phyloP scores from a whole-genome alignment of 2,113 vertebrate species.

The Orthonyx spaldingii region DNA sequence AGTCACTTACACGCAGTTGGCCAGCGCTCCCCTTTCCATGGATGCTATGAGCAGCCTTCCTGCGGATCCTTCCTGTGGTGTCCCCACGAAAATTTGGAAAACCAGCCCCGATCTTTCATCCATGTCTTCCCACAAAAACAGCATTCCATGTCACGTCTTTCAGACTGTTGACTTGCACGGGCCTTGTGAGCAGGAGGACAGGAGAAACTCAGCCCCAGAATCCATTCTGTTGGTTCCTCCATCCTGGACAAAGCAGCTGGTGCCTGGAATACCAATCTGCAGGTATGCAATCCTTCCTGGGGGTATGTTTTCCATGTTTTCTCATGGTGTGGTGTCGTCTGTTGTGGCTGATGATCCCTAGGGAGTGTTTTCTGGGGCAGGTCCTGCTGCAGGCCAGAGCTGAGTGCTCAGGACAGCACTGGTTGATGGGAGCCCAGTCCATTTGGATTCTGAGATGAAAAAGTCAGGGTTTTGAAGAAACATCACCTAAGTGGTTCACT shows the following conservation, averaged over 20 bases:
- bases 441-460: neutral
- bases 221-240: constrained; percentile 88
- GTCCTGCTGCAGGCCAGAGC: neutral
- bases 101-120: constrained; percentile 81
- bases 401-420: neutral
- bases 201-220: constrained; percentile 81
- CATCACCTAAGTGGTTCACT: neutral
- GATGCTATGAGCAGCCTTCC: constrained; percentile 84
- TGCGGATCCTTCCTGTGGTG: constrained; percentile 73
- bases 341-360: neutral
- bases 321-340: neutral
- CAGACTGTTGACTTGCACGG: constrained; percentile 82
- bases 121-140: constrained; percentile 79
- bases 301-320: neutral
- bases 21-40: constrained; percentile 70
- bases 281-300: constrained; percentile 73
- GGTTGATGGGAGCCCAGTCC: neutral
- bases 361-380: neutral
- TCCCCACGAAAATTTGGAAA: constrained; percentile 92
- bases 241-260: constrained; percentile 89
- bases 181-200: constrained; percentile 85
- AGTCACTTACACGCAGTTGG: constrained; percentile 61
- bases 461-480: neutral
- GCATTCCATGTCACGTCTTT: constrained; percentile 74
- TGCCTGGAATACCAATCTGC: constrained; percentile 86